A percentile compares a stretch with the other conserved stretches of the same genome.
Evolutionary conservation across 92 coral and sea anemone genomes (phyloP).

Genomic region (Diadumene lineata): DNA sequence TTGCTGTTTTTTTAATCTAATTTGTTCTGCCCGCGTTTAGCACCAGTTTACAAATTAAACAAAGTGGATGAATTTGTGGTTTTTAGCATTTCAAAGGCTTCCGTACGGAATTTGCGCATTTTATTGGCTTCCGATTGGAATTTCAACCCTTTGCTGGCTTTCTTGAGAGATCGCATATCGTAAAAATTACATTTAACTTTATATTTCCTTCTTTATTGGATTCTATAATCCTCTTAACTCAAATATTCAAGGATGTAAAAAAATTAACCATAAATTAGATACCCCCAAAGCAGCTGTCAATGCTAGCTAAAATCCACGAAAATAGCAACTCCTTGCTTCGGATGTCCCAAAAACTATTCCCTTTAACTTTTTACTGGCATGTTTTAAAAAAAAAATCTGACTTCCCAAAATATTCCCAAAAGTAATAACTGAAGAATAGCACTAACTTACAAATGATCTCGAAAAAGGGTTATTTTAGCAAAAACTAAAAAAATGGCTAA

Average conservation of each 20-base stretch:
- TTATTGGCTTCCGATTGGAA: constrained; percentile 8
- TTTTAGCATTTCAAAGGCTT: constrained; percentile 9
- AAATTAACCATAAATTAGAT: background rate
- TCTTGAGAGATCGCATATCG: background rate
- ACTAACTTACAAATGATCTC: background rate
- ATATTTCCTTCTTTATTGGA: background rate
- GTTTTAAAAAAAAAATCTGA: background rate
- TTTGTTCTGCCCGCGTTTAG: background rate
- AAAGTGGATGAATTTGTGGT: constrained; percentile 5
- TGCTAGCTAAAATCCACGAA: background rate
- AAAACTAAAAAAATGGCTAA: background rate
- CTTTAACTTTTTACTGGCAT: background rate
- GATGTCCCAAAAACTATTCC: background rate
- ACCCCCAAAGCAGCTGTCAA: constrained; percentile 1
- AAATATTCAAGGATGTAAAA: background rate
- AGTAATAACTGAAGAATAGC: too few species aligned
- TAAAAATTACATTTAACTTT: background rate
- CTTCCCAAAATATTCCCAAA: too few species aligned
- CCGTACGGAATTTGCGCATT: constrained; percentile 25
- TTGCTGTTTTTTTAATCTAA: background rate
- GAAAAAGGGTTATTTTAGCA: background rate
- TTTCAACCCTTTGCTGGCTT: constrained; percentile 17
- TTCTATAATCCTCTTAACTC: background rate
- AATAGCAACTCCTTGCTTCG: background rate
- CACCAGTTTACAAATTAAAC: background rate